Percentiles rank a stretch among this genome's conserved stretches.
Conservation (phyloP, 2,797 vertebrate species). For the Hoplostethus atlanticus region DNA sequence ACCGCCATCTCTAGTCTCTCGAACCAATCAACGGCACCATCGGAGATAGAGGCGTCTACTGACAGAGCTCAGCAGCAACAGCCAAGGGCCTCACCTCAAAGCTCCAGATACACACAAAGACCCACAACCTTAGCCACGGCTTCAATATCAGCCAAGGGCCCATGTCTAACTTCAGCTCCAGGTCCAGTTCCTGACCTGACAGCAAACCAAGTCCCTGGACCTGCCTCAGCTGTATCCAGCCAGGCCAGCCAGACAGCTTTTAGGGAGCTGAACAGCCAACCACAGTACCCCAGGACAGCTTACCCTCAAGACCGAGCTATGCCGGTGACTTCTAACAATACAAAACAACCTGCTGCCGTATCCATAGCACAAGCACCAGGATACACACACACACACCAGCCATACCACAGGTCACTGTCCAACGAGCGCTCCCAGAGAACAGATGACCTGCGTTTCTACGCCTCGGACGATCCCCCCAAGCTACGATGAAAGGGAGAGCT, state of each 20-base stretch:
- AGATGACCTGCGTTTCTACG: slow-evolving; percentile 75
- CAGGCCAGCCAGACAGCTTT: slow-evolving; percentile 56
- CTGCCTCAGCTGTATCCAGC: slow-evolving; percentile 33
- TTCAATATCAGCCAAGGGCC: slow-evolving; percentile 25
- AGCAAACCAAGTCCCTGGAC: slow-evolving; percentile 38
- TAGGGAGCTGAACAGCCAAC: slow-evolving; percentile 54
- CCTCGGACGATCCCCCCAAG: slow-evolving; percentile 87
- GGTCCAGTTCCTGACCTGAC: slow-evolving; percentile 33
- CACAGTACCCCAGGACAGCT: slow-evolving; percentile 48
- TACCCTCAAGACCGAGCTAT: slow-evolving; percentile 57
- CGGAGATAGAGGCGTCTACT: slow-evolving; percentile 51
- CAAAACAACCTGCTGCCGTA: slow-evolving; percentile 59
- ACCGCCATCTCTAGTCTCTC: slow-evolving; percentile 56
- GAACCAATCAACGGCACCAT: slow-evolving; percentile 57
- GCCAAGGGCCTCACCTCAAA: slow-evolving; percentile 57
- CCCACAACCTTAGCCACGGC: slow-evolving; percentile 41
- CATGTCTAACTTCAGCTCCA: slow-evolving; percentile 35
- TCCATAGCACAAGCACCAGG: slow-evolving; percentile 64
- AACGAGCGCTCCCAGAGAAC: slow-evolving; percentile 58
- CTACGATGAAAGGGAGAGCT: slow-evolving; percentile 88
- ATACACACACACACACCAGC: slow-evolving; percentile 51
- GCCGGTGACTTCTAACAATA: slow-evolving; percentile 52
- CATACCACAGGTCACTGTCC: slow-evolving; percentile 59
- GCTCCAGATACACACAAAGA: slow-evolving; percentile 62
- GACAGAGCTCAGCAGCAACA: slow-evolving; percentile 63